Conservation (phyloP, 2,888 invertebrate genomes). For the Caradrina kadenii region DNA sequence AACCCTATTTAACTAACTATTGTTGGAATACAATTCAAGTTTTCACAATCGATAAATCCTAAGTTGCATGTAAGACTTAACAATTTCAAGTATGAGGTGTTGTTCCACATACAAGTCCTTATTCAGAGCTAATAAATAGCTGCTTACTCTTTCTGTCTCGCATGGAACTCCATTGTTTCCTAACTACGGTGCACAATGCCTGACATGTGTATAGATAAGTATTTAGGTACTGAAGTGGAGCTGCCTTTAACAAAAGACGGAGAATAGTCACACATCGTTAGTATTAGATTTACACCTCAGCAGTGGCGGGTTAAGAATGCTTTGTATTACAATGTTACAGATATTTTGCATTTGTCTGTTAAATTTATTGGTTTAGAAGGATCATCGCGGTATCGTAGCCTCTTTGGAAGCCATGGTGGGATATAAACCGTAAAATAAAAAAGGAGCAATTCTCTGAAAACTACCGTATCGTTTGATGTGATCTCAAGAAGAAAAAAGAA, state of each 20-base stretch:
- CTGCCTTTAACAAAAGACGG: slow-evolving; percentile 59
- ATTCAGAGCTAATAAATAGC: slow-evolving; percentile 78
- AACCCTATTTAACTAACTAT: slow-evolving; percentile 29
- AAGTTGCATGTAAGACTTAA: slow-evolving; percentile 50
- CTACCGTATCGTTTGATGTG: no score
- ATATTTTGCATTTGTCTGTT: slow-evolving; percentile 24
- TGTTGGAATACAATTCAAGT: slow-evolving; percentile 44
- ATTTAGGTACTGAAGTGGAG: slow-evolving; percentile 56
- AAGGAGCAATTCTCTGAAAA: no score
- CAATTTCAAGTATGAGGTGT: slow-evolving; percentile 71
- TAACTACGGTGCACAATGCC: slow-evolving; percentile 77
- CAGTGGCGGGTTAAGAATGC: slow-evolving; percentile 32
- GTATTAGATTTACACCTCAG: slow-evolving; percentile 57
- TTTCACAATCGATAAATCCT: slow-evolving; percentile 43
- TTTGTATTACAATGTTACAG: slow-evolving; percentile 41
- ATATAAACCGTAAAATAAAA: no score
- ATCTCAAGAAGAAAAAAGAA: no score
- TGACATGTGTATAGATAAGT: slow-evolving; percentile 67
- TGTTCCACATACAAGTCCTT: slow-evolving; percentile 69
- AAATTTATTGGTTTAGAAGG: slow-evolving; percentile 29
- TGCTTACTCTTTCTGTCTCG: slow-evolving; percentile 70
- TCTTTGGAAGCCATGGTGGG: no score
- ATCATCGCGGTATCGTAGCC: neutral
- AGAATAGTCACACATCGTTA: slow-evolving; percentile 66
- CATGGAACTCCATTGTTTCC: slow-evolving; percentile 79